Evolutionary conservation across 2,888 invertebrate species (phyloP).

Genomic region (Phrixothrix hirtus): DNA sequence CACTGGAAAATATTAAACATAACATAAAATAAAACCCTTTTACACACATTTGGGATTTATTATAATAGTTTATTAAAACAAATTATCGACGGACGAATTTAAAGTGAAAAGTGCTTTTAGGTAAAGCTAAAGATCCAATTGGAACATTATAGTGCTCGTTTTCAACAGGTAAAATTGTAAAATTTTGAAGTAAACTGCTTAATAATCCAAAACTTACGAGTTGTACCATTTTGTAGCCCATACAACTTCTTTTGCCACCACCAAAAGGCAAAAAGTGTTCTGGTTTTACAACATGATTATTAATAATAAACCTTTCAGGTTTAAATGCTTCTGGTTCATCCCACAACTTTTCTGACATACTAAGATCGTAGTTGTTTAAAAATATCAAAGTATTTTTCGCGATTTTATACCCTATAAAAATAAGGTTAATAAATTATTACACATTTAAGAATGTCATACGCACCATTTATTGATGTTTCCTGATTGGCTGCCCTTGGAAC

Average conservation of each 20-base stretch:
- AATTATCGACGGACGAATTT: slow-evolving; percentile 55
- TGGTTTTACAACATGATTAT: slow-evolving; percentile 62
- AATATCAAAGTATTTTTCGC: slow-evolving; percentile 67
- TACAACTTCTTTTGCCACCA: slow-evolving; percentile 67
- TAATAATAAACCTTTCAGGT: slow-evolving; percentile 65
- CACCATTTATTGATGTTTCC: slow-evolving; percentile 65
- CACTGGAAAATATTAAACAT: too few species aligned
- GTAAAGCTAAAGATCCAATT: slow-evolving; percentile 62
- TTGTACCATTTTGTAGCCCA: slow-evolving; percentile 71
- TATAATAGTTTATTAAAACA: too few species aligned
- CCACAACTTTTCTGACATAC: slow-evolving; percentile 67
- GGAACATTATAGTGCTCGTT: slow-evolving; percentile 59
- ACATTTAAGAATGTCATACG: slow-evolving; percentile 23
- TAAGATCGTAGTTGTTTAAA: slow-evolving; percentile 69
- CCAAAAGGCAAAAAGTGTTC: slow-evolving; percentile 70
- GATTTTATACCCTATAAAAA: slow-evolving; percentile 61
- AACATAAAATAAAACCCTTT: too few species aligned
- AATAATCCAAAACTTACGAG: slow-evolving; percentile 61
- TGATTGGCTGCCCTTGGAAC: slow-evolving; percentile 69
- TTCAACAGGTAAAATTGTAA: slow-evolving; percentile 56
- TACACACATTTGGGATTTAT: too few species aligned
- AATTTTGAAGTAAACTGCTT: slow-evolving; percentile 61
- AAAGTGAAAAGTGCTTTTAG: slow-evolving; percentile 58
- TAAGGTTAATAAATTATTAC: slow-evolving; percentile 18
- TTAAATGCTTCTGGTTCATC: slow-evolving; percentile 62